phyloP scores from a whole-genome alignment of 2,888 invertebrate species.

The Folsomia manolachei region DNA sequence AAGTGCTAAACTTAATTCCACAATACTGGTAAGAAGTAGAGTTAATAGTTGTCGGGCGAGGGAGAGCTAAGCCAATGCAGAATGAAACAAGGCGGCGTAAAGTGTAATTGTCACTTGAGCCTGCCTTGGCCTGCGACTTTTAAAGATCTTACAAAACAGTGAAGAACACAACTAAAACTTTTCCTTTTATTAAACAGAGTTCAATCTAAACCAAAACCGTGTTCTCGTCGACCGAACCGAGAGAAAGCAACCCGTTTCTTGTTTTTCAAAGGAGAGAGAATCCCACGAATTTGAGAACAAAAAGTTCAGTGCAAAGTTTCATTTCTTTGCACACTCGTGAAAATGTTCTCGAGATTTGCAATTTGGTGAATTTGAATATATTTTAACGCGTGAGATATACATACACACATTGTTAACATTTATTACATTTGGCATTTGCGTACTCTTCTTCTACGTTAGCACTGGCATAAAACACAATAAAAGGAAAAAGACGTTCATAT shows the following conservation, averaged over 20 bases:
- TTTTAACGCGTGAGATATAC: neutral
- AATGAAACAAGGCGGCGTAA: neutral
- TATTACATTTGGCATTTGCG: neutral
- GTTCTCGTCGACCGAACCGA: neutral
- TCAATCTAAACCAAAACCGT: too few species aligned
- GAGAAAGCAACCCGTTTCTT: neutral
- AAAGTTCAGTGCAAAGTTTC: neutral
- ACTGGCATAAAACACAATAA: too few species aligned
- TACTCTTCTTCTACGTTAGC: neutral
- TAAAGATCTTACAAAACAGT: neutral
- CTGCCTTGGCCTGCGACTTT: too few species aligned
- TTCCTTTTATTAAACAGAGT: neutral
- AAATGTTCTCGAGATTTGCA: neutral
- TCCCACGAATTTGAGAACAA: neutral
- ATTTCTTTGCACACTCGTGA: neutral
- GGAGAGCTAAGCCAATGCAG: neutral
- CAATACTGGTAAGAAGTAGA: neutral
- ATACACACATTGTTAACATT: neutral
- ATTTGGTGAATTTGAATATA: neutral
- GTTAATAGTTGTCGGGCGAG: neutral
- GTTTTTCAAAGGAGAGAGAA: neutral
- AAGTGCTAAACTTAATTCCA: neutral
- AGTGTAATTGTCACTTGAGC: conserved; percentile 4
- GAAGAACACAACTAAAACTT: neutral
- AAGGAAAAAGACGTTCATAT: too few species aligned